These are phyloP conservation scores for Colaptes auratus DNA, from an alignment of 2,113 vertebrate genomes.

Conservation along the genomic window DNA sequence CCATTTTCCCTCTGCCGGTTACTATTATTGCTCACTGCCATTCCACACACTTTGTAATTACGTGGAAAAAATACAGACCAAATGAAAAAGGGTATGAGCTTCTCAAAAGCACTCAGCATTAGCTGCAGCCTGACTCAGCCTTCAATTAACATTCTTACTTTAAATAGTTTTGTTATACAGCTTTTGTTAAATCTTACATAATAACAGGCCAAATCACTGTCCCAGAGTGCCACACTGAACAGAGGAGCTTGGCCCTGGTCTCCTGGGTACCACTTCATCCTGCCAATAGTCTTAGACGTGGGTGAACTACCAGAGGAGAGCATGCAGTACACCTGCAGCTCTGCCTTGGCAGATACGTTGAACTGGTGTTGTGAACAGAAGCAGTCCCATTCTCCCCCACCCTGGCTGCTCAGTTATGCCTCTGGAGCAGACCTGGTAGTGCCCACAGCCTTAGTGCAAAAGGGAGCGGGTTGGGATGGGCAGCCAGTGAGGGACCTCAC, in stretches of 20 bases:
- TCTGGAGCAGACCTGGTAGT: background rate
- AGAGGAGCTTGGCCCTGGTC: background rate
- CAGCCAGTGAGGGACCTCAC: background rate
- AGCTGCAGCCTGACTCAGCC: slow-evolving; percentile 67
- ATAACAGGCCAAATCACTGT: slow-evolving; percentile 6
- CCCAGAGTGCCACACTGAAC: background rate
- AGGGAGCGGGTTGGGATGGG: rapidly evolving
- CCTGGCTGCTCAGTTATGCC: rapidly evolving
- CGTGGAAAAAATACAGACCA: slow-evolving; percentile 52
- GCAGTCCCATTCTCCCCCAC: background rate
- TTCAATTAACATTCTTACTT: slow-evolving; percentile 69
- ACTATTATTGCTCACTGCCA: slow-evolving; percentile 39
- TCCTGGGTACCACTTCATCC: background rate
- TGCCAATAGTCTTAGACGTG: background rate
- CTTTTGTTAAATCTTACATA: slow-evolving; percentile 60
- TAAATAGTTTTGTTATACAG: slow-evolving; percentile 60
- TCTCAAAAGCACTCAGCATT: slow-evolving; percentile 46
- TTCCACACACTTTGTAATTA: slow-evolving; percentile 60
- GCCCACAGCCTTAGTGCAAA: rapidly evolving
- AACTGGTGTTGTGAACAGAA: background rate
- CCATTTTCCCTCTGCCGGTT: slow-evolving; percentile 35
- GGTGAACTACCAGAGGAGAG: background rate
- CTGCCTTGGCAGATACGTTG: background rate
- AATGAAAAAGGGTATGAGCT: slow-evolving; percentile 55
- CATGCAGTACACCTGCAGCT: background rate